Base-by-base conservation (phyloP, 2,797 vertebrate genomes). In the Mus caroli region DNA sequence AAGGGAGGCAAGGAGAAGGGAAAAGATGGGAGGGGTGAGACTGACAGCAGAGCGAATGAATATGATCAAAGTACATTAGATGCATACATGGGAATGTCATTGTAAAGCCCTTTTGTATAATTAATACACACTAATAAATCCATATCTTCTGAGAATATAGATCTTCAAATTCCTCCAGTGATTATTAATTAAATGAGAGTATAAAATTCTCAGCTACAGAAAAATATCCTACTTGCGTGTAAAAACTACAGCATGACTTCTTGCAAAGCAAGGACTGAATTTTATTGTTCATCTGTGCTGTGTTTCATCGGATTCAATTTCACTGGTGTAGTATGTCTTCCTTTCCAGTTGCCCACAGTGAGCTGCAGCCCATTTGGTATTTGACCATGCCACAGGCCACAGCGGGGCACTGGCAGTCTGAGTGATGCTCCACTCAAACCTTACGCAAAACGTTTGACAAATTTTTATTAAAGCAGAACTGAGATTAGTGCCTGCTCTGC, bases 371-470 rank as follows among this genome's bases (percentile, higher is more conserved):
- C 46, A 40, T 19, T 56, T 93, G 62, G 15, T 92, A 76, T 95
- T 75, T 95, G 94, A 95, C 80, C 67, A 60, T 13, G 14, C 83
- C 43, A 13, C 26, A 54, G 82, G 80, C 40, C 89, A 71, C 91
- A 94, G 95, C 94, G 92, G 86, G 79, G 54, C 31, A 8, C 71
- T n/a, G 62, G 60, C 80, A n/a, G 52, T 64, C 67, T 54, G 50
- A 83, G 52, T 40, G 80, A 92, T n/a, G 62, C 87, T 60, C 62
- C 85, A 34, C 60, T 6, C 82, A 94, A 94, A 92, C n/a, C 15
- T 62, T 50, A 88, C n/a, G 31, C 28, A 94, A 92, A 97, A 88
- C 76, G 96, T 97, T 95, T 90, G 91, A 96, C 90, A 95, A 90
- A 94, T 92, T 94, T 86, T 96, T 94, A 96, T 96, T 93, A 88